These are phyloP conservation scores for Acanthisitta chloris DNA, from an alignment of 2,113 vertebrate genomes.

Conservation along the genomic window DNA sequence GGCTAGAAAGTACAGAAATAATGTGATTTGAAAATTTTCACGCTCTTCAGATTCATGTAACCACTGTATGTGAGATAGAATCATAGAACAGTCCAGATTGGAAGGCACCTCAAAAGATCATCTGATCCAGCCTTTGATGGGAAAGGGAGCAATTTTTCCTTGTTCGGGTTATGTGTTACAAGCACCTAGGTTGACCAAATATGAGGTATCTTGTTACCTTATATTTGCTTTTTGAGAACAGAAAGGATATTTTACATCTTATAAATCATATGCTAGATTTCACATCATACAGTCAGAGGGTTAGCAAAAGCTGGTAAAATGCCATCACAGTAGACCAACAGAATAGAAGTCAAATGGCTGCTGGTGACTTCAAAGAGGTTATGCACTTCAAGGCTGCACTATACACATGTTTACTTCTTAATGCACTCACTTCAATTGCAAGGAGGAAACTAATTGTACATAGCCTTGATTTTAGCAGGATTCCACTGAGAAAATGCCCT, in stretches of 20 bases:
- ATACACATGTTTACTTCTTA: background rate
- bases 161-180: background rate
- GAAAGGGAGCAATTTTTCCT: background rate
- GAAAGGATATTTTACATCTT: background rate
- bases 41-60: background rate
- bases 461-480: background rate
- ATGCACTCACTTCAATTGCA: background rate
- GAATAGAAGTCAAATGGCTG: background rate
- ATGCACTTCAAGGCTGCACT: background rate
- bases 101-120: background rate
- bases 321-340: background rate
- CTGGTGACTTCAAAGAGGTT: background rate
- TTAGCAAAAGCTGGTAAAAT: background rate
- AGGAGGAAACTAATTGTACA: background rate
- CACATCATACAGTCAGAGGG: background rate
- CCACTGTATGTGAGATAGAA: background rate
- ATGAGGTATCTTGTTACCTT: background rate
- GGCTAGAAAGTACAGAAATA: background rate
- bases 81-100: background rate
- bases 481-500: slow-evolving; percentile 2
- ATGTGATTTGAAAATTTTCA: background rate
- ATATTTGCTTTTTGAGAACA: background rate
- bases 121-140: background rate
- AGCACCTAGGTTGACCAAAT: background rate
- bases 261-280: background rate